Percentiles rank a stretch among this genome's conserved stretches.
phyloP scores from a whole-genome alignment of 2,888 invertebrate genomes.

The Catocala fraxini region DNA sequence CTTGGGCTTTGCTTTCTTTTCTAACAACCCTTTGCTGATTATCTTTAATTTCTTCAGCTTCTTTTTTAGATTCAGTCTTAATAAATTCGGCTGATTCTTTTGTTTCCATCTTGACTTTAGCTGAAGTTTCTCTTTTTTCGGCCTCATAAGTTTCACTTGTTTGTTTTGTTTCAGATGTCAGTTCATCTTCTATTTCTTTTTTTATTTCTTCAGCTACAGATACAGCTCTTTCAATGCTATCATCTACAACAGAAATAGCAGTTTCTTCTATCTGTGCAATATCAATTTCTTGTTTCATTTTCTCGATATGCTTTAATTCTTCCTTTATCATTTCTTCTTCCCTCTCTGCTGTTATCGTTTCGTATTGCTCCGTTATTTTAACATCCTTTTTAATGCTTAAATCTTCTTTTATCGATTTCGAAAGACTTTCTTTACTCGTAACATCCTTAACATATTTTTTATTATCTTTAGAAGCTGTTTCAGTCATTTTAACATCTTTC shows the following conservation, averaged over 20 bases:
- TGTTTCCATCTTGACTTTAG: constrained; percentile 19
- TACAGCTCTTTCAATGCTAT: constrained; percentile 74
- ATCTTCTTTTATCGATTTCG: constrained; percentile 2
- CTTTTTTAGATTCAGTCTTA: constrained; percentile 16
- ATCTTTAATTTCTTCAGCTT: constrained; percentile 19
- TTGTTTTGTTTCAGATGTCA: constrained; percentile 13
- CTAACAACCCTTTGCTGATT: constrained; percentile 24
- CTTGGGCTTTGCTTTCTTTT: constrained; percentile 22
- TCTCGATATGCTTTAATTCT: constrained; percentile 52
- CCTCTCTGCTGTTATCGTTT: constrained; percentile 33
- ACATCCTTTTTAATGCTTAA: constrained; percentile 30
- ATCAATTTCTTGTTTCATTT: constrained; percentile 63
- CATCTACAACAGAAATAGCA: constrained; percentile 68
- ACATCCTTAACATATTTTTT: constrained; percentile 23
- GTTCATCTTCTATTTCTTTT: constrained; percentile 67
- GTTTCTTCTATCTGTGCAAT: constrained; percentile 70
- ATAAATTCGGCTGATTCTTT: constrained; percentile 22
- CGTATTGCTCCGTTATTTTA: constrained; percentile 33
- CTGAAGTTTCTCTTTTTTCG: constrained; percentile 15
- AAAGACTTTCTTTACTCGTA: constrained; percentile 19
- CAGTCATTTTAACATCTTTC: constrained; percentile 27
- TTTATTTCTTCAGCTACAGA: constrained; percentile 71
- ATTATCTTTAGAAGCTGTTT: constrained; percentile 6
- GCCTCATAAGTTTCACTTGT: not conserved
- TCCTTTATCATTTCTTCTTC: constrained; percentile 49